Conservation (phyloP, 2,797 vertebrate genomes). For the Ceryle rudis region DNA sequence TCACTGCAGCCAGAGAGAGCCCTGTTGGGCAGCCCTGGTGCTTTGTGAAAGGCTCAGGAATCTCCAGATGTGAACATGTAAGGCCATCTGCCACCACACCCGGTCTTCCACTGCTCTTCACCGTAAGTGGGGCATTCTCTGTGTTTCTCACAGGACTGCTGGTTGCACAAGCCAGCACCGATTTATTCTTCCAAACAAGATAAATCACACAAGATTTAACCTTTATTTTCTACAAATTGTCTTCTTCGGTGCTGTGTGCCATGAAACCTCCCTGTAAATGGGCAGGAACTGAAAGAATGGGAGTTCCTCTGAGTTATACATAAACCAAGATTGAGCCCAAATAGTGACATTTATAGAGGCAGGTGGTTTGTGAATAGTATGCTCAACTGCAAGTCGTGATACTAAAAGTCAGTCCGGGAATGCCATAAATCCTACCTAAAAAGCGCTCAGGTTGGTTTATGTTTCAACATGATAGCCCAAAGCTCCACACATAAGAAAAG, state of each 20-base stretch:
- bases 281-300: neutral
- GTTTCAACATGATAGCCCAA: slow-evolving; percentile 1
- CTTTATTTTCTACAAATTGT: neutral
- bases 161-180: neutral
- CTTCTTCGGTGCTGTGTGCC: neutral
- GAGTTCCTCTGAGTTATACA: neutral
- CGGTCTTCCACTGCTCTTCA: neutral
- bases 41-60: neutral
- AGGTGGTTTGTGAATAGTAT: neutral
- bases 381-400: neutral
- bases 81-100: neutral
- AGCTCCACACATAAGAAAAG: slow-evolving; percentile 25
- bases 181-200: neutral
- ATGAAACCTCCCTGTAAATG: neutral
- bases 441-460: slow-evolving; percentile 2
- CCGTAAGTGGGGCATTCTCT: neutral
- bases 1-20: neutral
- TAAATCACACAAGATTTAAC: neutral
- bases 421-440: slow-evolving; percentile 10
- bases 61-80: neutral
- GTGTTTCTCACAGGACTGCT: neutral
- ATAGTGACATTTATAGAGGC: slow-evolving; percentile 22
- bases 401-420: slow-evolving; percentile 16
- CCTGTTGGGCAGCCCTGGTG: neutral
- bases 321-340: neutral